Evolutionary conservation across 2,797 vertebrate species (phyloP).

Genomic region (Epinephelus awoara): DNA sequence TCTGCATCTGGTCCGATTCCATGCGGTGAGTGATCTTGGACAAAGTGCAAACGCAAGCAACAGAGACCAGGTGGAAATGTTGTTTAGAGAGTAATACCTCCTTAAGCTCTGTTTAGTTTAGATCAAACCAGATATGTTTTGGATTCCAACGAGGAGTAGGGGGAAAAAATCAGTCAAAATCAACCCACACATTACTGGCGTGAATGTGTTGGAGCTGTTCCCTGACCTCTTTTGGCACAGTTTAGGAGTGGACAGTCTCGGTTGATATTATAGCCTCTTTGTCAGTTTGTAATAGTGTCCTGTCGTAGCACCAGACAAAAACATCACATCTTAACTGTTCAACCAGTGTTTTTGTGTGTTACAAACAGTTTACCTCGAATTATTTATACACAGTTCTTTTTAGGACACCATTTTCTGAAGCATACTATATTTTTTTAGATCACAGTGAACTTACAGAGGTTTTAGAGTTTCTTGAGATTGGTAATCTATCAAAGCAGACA

Average conservation of each 20-base stretch:
- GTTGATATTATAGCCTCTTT: slow-evolving; percentile 8
- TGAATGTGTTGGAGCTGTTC: slow-evolving; percentile 26
- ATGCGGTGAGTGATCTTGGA: slow-evolving; percentile 44
- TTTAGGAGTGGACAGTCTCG: slow-evolving; percentile 13
- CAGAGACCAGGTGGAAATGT: slow-evolving; percentile 65
- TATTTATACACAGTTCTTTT: not conserved
- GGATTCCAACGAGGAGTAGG: slow-evolving; percentile 8
- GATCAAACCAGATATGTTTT: slow-evolving; percentile 42
- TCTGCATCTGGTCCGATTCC: slow-evolving; percentile 52
- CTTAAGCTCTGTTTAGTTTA: slow-evolving; percentile 37
- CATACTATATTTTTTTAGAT: not conserved
- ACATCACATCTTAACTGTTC: not conserved
- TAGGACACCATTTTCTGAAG: not conserved
- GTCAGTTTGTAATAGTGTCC: slow-evolving; percentile 10
- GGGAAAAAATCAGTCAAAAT: slow-evolving; percentile 19
- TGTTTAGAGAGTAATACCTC: slow-evolving; percentile 37
- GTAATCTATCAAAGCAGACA: slow-evolving; percentile 20
- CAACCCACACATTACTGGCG: slow-evolving; percentile 14
- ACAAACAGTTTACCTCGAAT: slow-evolving; percentile 4
- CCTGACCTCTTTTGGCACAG: slow-evolving; percentile 14
- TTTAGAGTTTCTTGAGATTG: slow-evolving; percentile 8
- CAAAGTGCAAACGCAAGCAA: slow-evolving; percentile 63
- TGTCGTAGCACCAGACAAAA: not conserved
- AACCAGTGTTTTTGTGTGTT: not conserved
- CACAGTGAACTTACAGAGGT: slow-evolving; percentile 2